Conservation (phyloP, 1,140 invertebrate species). For the Tigriopus japonicus region DNA sequence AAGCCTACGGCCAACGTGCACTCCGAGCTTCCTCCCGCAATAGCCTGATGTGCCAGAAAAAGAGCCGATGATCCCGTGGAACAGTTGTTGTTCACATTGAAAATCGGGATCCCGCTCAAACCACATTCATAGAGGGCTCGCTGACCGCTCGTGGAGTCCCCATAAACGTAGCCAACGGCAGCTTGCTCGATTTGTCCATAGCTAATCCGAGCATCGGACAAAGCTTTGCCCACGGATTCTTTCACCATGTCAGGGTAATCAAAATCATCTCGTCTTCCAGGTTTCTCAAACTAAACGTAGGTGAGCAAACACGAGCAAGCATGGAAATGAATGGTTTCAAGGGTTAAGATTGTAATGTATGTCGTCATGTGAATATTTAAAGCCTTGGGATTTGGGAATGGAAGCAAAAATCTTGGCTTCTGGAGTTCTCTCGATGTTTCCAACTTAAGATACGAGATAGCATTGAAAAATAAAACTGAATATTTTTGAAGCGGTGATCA, state of each 20-base stretch:
- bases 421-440: too few relatives aligned
- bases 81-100: conserved; percentile 98
- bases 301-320: background rate
- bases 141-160: conserved; percentile 90
- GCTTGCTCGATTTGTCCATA: conserved; percentile 70
- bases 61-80: conserved; percentile 86
- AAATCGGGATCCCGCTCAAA: conserved; percentile 88
- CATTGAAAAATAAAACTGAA: too few relatives aligned
- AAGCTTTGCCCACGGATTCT: conserved; percentile 73
- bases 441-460: too few relatives aligned
- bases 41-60: conserved; percentile 67
- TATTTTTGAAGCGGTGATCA: too few relatives aligned
- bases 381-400: too few relatives aligned
- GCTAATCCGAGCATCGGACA: conserved; percentile 62
- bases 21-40: conserved; percentile 61
- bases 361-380: too few relatives aligned
- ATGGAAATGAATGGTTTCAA: too few relatives aligned
- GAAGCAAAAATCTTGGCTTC: too few relatives aligned
- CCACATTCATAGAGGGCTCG: conserved; percentile 82
- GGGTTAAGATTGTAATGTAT: too few relatives aligned
- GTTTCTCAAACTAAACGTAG: conserved; percentile 63
- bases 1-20: conserved; percentile 86
- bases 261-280: conserved; percentile 49
- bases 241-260: conserved; percentile 90
- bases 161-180: conserved; percentile 83